These are phyloP conservation scores for Porites cylindrica DNA, from an alignment of 92 coral and sea anemone genomes.

Conservation along the genomic window DNA sequence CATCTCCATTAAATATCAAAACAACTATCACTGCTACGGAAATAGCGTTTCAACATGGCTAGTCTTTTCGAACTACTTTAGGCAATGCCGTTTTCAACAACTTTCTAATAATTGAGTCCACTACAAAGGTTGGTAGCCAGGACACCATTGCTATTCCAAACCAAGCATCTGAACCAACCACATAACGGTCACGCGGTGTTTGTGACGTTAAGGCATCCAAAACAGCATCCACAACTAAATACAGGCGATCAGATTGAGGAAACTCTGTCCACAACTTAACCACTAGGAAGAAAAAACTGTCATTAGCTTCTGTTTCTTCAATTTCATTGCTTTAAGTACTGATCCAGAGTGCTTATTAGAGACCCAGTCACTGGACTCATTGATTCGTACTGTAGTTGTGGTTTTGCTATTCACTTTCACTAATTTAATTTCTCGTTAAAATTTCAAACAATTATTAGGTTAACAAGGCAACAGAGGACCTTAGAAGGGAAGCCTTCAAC, in stretches of 20 bases:
- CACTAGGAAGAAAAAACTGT: background rate
- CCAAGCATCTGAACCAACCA: background rate
- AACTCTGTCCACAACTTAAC: background rate
- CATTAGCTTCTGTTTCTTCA: background rate
- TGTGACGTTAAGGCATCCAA: conserved; percentile 29
- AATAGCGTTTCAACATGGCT: background rate
- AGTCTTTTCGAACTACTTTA: background rate
- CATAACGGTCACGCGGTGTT: background rate
- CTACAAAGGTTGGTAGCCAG: background rate
- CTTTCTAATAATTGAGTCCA: background rate
- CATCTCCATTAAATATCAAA: too few species aligned
- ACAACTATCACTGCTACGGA: too few species aligned
- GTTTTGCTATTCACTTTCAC: too few species aligned
- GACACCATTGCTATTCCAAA: background rate
- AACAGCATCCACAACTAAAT: conserved; percentile 36
- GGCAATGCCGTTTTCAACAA: background rate
- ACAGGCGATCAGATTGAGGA: background rate
- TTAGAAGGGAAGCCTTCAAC: too few species aligned
- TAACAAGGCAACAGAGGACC: too few species aligned
- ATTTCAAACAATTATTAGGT: too few species aligned
- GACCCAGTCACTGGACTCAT: too few species aligned
- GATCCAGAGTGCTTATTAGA: too few species aligned
- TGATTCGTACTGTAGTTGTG: too few species aligned
- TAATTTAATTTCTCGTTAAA: too few species aligned
- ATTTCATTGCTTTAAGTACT: too few species aligned